A percentile compares a stretch with the other conserved stretches of the same genome.
Conservation (phyloP, 1,140 invertebrate species). For the Mylabris phalerata region DNA sequence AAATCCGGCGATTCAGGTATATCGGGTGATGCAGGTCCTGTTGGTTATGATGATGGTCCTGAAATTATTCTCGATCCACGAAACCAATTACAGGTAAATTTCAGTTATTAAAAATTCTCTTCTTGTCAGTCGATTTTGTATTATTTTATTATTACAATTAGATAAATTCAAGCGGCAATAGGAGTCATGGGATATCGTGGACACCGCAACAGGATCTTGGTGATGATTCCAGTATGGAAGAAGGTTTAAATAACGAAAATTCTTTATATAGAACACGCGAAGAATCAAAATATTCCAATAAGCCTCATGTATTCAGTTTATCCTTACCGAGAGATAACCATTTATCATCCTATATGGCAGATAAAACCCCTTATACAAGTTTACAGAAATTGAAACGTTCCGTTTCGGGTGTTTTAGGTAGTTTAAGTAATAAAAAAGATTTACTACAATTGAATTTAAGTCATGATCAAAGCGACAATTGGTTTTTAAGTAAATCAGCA, state of each 20-base stretch:
- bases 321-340: conserved; percentile 60
- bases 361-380: conserved; percentile 51
- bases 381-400: conserved; percentile 62
- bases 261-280: conserved; percentile 8
- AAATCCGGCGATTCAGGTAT: conserved; percentile 71
- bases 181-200: conserved; percentile 48
- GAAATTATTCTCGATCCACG: conserved; percentile 12
- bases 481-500: conserved; percentile 69
- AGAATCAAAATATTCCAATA: conserved; percentile 8
- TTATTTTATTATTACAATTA: background rate
- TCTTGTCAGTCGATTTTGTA: too few relatives aligned
- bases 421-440: conserved; percentile 25
- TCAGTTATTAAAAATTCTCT: background rate
- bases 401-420: conserved; percentile 57
- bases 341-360: conserved; percentile 35
- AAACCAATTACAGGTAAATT: conserved; percentile 3
- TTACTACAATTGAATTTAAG: conserved; percentile 36
- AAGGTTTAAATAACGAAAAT: conserved; percentile 45
- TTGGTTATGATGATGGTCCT: conserved; percentile 24
- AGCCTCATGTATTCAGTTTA: conserved; percentile 64
- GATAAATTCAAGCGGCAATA: background rate
- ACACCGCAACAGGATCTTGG: conserved; percentile 74
- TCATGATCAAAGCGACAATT: conserved; percentile 51
- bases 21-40: conserved; percentile 55
- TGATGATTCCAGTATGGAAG: conserved; percentile 60